Conservation (phyloP, 2,113 vertebrate species). For the Ptyas mucosa region DNA sequence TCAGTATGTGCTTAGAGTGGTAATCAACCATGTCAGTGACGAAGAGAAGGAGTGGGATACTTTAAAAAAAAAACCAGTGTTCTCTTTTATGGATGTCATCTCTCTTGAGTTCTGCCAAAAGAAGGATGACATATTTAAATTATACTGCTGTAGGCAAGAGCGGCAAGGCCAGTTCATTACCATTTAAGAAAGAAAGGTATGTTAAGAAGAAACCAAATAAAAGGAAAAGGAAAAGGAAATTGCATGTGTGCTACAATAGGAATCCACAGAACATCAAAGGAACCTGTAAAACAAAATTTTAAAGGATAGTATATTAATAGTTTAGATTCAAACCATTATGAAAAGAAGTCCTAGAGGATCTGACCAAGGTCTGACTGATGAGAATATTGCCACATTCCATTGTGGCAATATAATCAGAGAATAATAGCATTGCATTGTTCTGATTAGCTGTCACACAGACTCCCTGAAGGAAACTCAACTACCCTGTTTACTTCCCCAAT, state of each 20-base stretch:
- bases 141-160: constrained; percentile 54
- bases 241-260: not conserved
- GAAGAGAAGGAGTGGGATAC: constrained; percentile 32
- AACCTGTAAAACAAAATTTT: not conserved
- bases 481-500: not conserved
- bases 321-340: not conserved
- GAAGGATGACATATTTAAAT: constrained; percentile 57
- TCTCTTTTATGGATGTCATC: constrained; percentile 53
- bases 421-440: not conserved
- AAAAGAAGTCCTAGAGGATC: not conserved
- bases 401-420: not conserved
- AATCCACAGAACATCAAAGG: not conserved
- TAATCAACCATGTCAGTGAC: constrained; percentile 46
- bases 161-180: constrained; percentile 51
- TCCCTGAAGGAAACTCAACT: not conserved
- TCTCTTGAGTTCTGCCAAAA: constrained; percentile 49
- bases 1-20: constrained; percentile 48
- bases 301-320: not conserved
- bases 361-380: not conserved
- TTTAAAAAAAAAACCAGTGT: constrained; percentile 40
- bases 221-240: not conserved
- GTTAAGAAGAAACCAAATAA: not conserved
- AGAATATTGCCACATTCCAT: not conserved
- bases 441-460: not conserved
- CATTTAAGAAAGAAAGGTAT: not conserved